Percentiles rank a stretch among this genome's conserved stretches.
phyloP scores from a whole-genome alignment of 2,888 invertebrate genomes.

The Agriopis aurantiaria region DNA sequence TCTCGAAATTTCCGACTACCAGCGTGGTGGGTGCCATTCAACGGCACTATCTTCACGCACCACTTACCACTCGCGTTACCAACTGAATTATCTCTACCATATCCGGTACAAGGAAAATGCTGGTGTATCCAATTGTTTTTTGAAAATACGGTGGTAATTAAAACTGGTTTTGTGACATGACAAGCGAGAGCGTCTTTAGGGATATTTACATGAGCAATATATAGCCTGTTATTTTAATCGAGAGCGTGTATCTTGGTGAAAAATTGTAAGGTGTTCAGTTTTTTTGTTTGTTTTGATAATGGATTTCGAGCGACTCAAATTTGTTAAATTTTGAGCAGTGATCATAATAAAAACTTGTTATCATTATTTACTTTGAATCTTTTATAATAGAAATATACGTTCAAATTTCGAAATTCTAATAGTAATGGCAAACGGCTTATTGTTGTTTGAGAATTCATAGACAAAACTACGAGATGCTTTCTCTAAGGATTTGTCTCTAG shows the following conservation, averaged over 20 bases:
- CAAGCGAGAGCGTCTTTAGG: background rate
- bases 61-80: constrained; percentile 25
- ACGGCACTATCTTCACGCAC: constrained; percentile 46
- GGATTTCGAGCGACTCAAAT: too few species aligned
- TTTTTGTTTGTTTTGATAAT: too few species aligned
- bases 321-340: too few species aligned
- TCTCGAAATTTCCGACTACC: constrained; percentile 10
- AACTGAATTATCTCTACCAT: constrained; percentile 10
- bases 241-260: background rate
- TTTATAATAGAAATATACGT: too few species aligned
- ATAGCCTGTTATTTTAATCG: background rate
- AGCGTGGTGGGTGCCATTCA: constrained; percentile 15
- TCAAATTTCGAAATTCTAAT: too few species aligned
- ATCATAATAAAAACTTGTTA: too few species aligned
- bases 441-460: too few species aligned
- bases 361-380: too few species aligned
- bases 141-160: constrained; percentile 1
- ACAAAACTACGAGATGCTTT: too few species aligned
- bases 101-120: constrained; percentile 16
- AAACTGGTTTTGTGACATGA: constrained; percentile 7
- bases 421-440: too few species aligned
- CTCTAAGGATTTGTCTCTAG: too few species aligned
- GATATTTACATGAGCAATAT: background rate
- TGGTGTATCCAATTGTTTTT: constrained; percentile 1
- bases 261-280: too few species aligned